Base-by-base conservation (phyloP, 1,140 invertebrate species). In the Plectus sambesii region DNA sequence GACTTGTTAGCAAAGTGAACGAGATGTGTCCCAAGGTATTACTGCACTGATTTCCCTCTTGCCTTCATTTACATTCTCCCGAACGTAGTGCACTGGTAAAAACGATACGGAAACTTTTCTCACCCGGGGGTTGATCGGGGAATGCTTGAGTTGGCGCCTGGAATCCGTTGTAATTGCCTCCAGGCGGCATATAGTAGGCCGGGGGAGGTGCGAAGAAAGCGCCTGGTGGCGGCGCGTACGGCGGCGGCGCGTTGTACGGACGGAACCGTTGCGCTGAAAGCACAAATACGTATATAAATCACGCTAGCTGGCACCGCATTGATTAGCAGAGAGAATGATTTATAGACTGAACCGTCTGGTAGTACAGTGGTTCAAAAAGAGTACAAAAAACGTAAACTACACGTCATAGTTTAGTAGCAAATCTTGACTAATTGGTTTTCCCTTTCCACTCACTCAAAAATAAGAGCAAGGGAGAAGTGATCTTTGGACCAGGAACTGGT, bases 251-350 rank as follows among this genome's bases (percentile, higher is more conserved):
- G 23, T 49, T 53, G 15, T 12, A 9, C 8, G 51, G 51, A 29
- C 47, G 6, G 29, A 49, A 25, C 12, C 22, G n/a, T 9, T 36
- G 37, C 29, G 56, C 56, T 58, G 53, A 51, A 58, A 47, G 1
- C 2, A 45, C 30, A 17, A 33, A 33, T 12, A 12, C 17, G 30
- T 17, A 33, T 12, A 12, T 33, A 33, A 33, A 33, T 12, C 17
- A 33, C 17, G n/a, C n/a, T n/a, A n/a, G n/a, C n/a, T n/a, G n/a
- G n/a, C n/a, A n/a, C n/a, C n/a, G n/a, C n/a, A n/a, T n/a, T n/a
- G n/a, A n/a, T n/a, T n/a, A n/a, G n/a, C n/a, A n/a, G n/a, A n/a
- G n/a, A n/a, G n/a, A n/a, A n/a, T n/a, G n/a, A n/a, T n/a, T n/a
- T n/a, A n/a, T n/a, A n/a, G n/a, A n/a, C n/a, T n/a, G n/a, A n/a